Percentiles rank a stretch among this genome's conserved stretches.
Conservation (phyloP, 2,113 vertebrate species). For the Corythaeola cristata region DNA sequence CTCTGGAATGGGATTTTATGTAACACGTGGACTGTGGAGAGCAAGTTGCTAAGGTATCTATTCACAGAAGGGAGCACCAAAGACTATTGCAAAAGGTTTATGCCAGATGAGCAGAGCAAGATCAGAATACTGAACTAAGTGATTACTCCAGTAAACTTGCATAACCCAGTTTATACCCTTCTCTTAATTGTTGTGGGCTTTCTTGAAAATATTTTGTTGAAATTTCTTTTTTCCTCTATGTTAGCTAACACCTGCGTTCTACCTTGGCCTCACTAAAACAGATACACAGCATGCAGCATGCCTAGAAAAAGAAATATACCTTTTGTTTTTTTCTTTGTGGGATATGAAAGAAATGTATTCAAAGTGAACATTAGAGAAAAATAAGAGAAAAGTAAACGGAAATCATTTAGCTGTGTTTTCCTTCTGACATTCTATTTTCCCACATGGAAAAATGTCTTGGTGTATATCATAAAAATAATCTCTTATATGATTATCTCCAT, state of each 20-base stretch:
- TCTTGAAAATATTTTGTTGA: background rate
- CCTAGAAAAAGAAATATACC: background rate
- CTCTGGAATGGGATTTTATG: background rate
- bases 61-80: background rate
- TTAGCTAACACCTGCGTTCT: background rate
- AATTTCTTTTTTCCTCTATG: background rate
- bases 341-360: background rate
- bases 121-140: background rate
- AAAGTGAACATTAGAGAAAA: background rate
- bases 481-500: conserved; percentile 13
- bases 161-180: background rate
- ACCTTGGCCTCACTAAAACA: background rate
- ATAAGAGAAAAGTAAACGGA: conserved; percentile 17
- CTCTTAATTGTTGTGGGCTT: background rate
- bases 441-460: background rate
- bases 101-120: background rate
- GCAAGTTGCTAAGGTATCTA: background rate
- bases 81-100: background rate
- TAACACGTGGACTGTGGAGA: background rate
- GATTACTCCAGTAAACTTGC: background rate
- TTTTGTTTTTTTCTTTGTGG: background rate
- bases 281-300: background rate
- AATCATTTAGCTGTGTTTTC: background rate
- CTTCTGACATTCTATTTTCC: conserved; percentile 5
- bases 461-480: conserved; percentile 20